Evolutionary conservation across 2,113 vertebrate species (phyloP).

Genomic region (Octodon degus): DNA sequence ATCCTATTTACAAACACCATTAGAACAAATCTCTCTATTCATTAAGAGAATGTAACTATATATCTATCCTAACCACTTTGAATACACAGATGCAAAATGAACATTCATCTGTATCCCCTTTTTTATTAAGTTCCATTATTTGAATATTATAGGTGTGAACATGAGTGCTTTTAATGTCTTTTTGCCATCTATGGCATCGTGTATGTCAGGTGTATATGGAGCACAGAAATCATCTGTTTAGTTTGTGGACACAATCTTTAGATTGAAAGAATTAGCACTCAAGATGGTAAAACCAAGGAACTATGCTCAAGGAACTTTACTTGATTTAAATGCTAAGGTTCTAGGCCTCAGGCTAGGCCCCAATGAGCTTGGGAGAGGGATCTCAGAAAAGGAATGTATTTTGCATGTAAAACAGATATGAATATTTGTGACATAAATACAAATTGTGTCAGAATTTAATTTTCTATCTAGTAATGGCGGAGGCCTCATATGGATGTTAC

Average conservation of each 20-base stretch:
- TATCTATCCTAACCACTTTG: no score
- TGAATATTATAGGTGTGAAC: neutral
- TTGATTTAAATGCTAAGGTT: neutral
- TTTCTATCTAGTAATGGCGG: neutral
- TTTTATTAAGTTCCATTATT: no score
- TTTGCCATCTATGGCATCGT: neutral
- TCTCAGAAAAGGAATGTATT: neutral
- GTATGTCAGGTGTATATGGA: neutral
- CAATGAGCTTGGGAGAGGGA: neutral
- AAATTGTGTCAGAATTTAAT: constrained; percentile 21
- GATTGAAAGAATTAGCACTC: neutral
- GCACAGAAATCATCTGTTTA: neutral
- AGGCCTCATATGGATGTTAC: neutral
- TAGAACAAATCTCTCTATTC: no score
- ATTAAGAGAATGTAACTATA: no score
- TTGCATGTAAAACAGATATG: neutral
- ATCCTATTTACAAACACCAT: no score
- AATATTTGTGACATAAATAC: neutral
- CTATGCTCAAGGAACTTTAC: neutral
- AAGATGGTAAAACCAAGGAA: neutral
- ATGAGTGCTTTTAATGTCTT: neutral
- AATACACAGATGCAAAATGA: no score
- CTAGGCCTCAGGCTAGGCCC: neutral
- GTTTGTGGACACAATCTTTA: neutral
- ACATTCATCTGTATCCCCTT: no score